Evolutionary conservation across 2,797 vertebrate genomes (phyloP), one percentile per base, ranked within the genome.

Genomic region (Peromyscus attwateri): DNA sequence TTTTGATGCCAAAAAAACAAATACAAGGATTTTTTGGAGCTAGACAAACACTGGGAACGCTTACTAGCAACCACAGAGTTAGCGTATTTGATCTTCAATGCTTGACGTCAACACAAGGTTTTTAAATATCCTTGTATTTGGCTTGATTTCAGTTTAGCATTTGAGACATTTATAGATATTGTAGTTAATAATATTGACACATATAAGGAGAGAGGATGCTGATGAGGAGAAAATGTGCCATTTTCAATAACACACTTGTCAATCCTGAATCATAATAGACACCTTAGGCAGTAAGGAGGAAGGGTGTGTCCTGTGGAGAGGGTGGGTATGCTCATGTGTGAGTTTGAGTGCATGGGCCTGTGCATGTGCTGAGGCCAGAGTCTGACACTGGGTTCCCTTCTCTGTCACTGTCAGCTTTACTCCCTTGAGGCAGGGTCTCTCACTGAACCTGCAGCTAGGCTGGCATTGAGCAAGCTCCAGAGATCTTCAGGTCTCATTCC

Each of bases 61-160:
- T 97, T 95, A 97, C 64, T 98, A 98, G 98, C 95, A 98, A 98
- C 97, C 97, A 66, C 97, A 97, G 96, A 95, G 96, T 93, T 91
- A 87, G 97, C 96, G 95, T 98, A 98, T 98, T 98, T 98, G 98
- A 98, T 98, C 98, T 98, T 98, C 96, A 92, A 97, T 89, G 98
- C 98, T 98, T 98, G 98, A 98, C 97, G 97, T 98, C 98, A 99
- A 96, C 96, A 97, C 97, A 97, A 98, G 75, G 96, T 97, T 98
- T 98, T 98, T 91, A 98, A 98, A 98, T 98, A 97, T 98, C 97
- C 95, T 97, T 85, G 96, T 83, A 95, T 97, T 96, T 98, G 98
- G 98, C 97, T 97, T 27, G 3, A n/a, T 96, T 4, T 75, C 97
- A 98, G 70, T 97, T 97, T 97, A 96, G 97, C 94, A 85, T 98